These are phyloP conservation scores for Galemys pyrenaicus DNA, from an alignment of 2,113 vertebrate genomes.

Conservation along the genomic window DNA sequence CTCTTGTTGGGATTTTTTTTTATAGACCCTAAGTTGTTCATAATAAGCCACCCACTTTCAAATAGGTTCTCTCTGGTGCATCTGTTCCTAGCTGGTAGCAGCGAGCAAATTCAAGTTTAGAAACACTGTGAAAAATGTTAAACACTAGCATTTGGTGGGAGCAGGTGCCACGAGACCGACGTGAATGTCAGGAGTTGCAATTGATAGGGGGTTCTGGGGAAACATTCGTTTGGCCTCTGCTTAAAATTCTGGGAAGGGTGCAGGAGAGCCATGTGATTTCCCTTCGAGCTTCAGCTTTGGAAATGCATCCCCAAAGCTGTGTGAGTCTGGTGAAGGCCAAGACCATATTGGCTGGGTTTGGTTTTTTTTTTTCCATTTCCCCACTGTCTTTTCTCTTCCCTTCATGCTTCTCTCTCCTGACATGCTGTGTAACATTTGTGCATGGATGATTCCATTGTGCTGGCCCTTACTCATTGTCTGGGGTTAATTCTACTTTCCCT, in stretches of 20 bases:
- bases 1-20: conserved; percentile 81
- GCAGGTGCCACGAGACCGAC: conserved; percentile 65
- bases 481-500: too few species aligned
- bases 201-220: conserved; percentile 75
- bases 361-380: background rate
- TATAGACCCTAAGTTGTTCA: conserved; percentile 81
- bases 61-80: conserved; percentile 64
- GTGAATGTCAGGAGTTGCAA: conserved; percentile 74
- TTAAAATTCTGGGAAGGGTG: conserved; percentile 70
- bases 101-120: conserved; percentile 70
- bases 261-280: conserved; percentile 64
- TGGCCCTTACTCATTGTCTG: too few species aligned
- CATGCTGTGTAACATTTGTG: too few species aligned
- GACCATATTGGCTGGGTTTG: too few species aligned
- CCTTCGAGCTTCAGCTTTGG: conserved; percentile 71
- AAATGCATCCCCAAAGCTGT: conserved; percentile 68
- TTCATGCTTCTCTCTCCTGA: too few species aligned
- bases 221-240: conserved; percentile 73
- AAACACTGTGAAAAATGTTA: conserved; percentile 73
- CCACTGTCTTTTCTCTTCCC: background rate
- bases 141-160: conserved; percentile 53
- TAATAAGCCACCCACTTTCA: conserved; percentile 81
- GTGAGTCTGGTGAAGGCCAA: too few species aligned
- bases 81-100: conserved; percentile 74
- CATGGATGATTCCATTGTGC: too few species aligned